These are phyloP conservation scores for Prochilodus magdalenae DNA, from an alignment of 2,113 vertebrate species.

Conservation along the genomic window DNA sequence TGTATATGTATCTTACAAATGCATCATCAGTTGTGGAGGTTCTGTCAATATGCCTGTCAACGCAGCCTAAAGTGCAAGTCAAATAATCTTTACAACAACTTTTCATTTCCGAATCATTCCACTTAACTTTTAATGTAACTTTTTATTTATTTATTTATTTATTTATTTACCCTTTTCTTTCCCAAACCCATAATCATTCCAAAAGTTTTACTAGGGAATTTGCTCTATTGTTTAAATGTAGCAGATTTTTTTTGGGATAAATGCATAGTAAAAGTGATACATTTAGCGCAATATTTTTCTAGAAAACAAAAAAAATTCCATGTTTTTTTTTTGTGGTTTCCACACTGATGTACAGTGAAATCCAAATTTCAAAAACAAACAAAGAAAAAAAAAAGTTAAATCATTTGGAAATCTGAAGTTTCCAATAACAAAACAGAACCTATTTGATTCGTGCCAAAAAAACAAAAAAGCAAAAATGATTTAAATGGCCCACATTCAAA, in stretches of 20 bases:
- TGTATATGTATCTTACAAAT: conserved; percentile 27
- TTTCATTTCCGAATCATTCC: neutral
- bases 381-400: neutral
- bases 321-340: neutral
- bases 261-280: conserved; percentile 41
- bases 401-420: neutral
- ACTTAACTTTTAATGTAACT: neutral
- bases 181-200: neutral
- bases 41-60: conserved; percentile 51
- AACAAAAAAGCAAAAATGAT: too few species aligned
- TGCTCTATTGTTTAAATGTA: neutral
- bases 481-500: neutral
- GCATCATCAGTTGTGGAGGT: conserved; percentile 6
- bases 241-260: conserved; percentile 5
- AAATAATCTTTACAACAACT: conserved; percentile 49
- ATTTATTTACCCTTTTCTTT: too few species aligned
- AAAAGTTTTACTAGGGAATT: neutral
- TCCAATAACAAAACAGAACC: neutral
- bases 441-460: conserved; percentile 13
- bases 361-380: neutral
- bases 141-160: too few species aligned
- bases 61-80: conserved; percentile 60
- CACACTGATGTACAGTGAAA: neutral
- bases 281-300: neutral
- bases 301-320: neutral